phyloP scores from a whole-genome alignment of 2,797 vertebrate genomes.

The Vespertilio murinus region DNA sequence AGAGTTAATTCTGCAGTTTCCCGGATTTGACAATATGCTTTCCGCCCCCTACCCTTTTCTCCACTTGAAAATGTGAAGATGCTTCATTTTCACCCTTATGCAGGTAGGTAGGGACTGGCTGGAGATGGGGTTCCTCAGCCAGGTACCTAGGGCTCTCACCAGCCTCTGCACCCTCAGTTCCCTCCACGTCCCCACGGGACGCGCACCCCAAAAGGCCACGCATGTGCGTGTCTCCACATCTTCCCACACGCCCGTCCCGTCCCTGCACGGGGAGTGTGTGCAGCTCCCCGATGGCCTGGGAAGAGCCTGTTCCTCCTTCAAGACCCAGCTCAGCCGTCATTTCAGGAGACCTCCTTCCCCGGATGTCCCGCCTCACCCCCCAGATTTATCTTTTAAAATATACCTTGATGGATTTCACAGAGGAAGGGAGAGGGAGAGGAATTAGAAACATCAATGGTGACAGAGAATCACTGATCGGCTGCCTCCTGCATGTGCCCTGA shows the following conservation, averaged over 20 bases:
- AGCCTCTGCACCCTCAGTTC: neutral
- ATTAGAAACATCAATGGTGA: too few relatives aligned
- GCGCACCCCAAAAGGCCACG: neutral
- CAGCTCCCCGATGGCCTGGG: neutral
- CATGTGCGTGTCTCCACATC: neutral
- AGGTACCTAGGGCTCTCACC: neutral
- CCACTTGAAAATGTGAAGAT: neutral
- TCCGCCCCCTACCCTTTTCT: neutral
- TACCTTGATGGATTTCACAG: too few relatives aligned
- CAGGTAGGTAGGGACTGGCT: neutral
- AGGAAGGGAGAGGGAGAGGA: too few relatives aligned
- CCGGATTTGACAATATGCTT: neutral
- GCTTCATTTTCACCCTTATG: neutral
- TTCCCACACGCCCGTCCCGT: neutral
- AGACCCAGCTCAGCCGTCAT: neutral
- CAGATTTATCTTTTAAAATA: neutral
- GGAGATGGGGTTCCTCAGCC: neutral
- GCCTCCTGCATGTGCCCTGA: too few relatives aligned
- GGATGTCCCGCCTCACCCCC: neutral
- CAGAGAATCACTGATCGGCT: too few relatives aligned
- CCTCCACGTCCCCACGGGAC: neutral
- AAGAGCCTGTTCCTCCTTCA: neutral
- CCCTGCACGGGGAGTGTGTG: neutral
- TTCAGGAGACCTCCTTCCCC: neutral
- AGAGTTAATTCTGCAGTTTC: constrained; percentile 54